Evolutionary conservation across 1,140 invertebrate genomes (phyloP), one percentile per base, ranked within the genome.

Genomic region (Cardiocondyla obscurior): DNA sequence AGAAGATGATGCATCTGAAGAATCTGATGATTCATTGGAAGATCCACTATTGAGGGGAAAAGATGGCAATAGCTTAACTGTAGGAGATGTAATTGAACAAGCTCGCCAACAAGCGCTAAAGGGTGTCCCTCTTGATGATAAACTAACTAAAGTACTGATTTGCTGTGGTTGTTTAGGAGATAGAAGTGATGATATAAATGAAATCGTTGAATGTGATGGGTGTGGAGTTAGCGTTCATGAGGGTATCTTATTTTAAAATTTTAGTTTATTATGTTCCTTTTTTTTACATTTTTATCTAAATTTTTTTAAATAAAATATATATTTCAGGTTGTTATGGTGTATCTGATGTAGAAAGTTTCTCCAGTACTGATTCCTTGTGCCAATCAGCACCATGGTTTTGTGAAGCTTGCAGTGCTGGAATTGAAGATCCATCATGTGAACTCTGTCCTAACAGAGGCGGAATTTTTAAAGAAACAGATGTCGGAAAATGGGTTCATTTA

Each of bases 351-450:
- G 97, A 97, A 33, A 99, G 98, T 94, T 96, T 98, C 79, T 97
- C 97, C 2, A 98, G 97, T 91, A 98, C 97, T 19, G 97, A 97
- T 72, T 99, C 98, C 8, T 97, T 98, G 0, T 97, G 97, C 64
- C 98, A 98, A 46, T 99, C 98, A 1, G 98, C 99, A 87, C 98
- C 98, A 0, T 99, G 99, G 99, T 99, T 99, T 93, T 99, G 98
- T 94, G 98, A 99, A 94, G 97, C 98, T n/a, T 99, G 99, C 89
- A 98, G 98, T 90, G 98, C 98, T 51, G 98, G 98, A 1, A 96
- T 98, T 8, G 96, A 95, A 33, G 96, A 97, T 93, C 98, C 98
- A 0, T 95, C 95, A 19, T 98, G 98, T 93, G 98, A 98, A 94
- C 93, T 99, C 7, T 99, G 98, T 92, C 98, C 98, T 3, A 94